Evolutionary conservation across 2,797 vertebrate genomes (phyloP).

Genomic region (Melanotaenia trifasciata): DNA sequence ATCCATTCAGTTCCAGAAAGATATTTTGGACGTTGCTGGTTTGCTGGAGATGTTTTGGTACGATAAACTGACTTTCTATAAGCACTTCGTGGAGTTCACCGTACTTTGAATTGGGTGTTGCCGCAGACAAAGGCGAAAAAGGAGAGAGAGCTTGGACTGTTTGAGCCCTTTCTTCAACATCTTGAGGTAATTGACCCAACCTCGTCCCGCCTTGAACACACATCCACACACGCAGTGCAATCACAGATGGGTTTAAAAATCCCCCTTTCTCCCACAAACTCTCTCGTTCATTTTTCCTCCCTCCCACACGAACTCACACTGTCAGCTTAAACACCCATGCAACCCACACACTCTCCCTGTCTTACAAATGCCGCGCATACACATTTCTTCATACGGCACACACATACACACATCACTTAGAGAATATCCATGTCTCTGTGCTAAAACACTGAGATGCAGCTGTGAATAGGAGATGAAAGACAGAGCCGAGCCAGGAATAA

Average conservation of each 20-base stretch:
- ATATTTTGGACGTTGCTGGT: constrained; percentile 14
- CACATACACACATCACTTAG: constrained; percentile 28
- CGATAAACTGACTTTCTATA: constrained; percentile 39
- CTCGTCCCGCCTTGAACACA: constrained; percentile 54
- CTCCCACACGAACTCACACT: constrained; percentile 42
- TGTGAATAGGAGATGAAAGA: constrained; percentile 77
- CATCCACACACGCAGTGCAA: constrained; percentile 32
- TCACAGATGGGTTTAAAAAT: constrained; percentile 66
- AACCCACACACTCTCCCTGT: constrained; percentile 41
- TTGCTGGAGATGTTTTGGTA: constrained; percentile 24
- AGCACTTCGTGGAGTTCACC: constrained; percentile 40
- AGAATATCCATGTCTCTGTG: constrained; percentile 70
- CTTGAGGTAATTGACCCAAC: constrained; percentile 79
- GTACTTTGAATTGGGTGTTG: constrained; percentile 49
- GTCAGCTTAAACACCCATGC: constrained; percentile 48
- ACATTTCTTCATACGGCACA: constrained; percentile 38
- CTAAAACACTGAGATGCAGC: constrained; percentile 70
- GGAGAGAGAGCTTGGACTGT: constrained; percentile 50
- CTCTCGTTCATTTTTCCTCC: constrained; percentile 21
- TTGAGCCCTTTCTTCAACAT: constrained; percentile 74
- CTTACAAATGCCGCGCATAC: constrained; percentile 44
- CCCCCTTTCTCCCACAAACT: constrained; percentile 44
- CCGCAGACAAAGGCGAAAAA: constrained; percentile 22
- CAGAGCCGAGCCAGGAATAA: constrained; percentile 69
- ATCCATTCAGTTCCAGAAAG: neutral